Evolutionary conservation across 2,797 vertebrate species (phyloP).

Genomic region (Pantherophis vulpinus): DNA sequence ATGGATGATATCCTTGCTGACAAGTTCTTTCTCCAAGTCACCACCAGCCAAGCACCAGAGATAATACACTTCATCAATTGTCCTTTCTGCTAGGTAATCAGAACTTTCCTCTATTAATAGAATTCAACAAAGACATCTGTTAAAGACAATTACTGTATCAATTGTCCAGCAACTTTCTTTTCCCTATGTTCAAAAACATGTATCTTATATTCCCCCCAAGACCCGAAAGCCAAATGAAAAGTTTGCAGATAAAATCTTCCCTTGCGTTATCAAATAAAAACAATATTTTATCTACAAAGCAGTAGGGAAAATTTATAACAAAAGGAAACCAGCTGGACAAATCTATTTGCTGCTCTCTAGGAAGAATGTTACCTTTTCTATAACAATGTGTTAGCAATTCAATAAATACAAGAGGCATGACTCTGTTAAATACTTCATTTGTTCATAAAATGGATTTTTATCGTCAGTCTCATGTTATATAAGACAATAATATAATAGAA

Average conservation of each 20-base stretch:
- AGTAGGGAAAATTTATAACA: conserved; percentile 22
- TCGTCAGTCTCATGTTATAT: neutral
- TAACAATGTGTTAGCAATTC: neutral
- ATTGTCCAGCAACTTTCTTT: conserved; percentile 16
- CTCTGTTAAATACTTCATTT: neutral
- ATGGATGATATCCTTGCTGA: conserved; percentile 94
- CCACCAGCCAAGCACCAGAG: conserved; percentile 98
- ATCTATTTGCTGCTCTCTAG: neutral
- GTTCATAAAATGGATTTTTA: neutral
- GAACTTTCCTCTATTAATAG: conserved; percentile 74
- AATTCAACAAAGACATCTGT: conserved; percentile 43
- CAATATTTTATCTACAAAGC: conserved; percentile 22
- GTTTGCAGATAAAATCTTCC: neutral
- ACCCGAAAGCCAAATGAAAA: neutral
- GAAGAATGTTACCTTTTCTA: neutral
- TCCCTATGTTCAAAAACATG: conserved; percentile 5
- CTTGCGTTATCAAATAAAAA: conserved; percentile 24
- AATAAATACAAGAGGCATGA: accelerated
- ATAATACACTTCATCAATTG: conserved; percentile 94
- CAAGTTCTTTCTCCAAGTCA: conserved; percentile 96
- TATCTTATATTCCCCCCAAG: neutral
- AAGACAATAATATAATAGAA: neutral
- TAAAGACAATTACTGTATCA: neutral
- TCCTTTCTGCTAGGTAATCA: conserved; percentile 88
- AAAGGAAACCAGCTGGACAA: conserved; percentile 8